Percentiles rank a stretch among this genome's conserved stretches.
Evolutionary conservation across 53 echinoderm and acorn worm species (phyloP).

Genomic region (Pentamera pediparva): DNA sequence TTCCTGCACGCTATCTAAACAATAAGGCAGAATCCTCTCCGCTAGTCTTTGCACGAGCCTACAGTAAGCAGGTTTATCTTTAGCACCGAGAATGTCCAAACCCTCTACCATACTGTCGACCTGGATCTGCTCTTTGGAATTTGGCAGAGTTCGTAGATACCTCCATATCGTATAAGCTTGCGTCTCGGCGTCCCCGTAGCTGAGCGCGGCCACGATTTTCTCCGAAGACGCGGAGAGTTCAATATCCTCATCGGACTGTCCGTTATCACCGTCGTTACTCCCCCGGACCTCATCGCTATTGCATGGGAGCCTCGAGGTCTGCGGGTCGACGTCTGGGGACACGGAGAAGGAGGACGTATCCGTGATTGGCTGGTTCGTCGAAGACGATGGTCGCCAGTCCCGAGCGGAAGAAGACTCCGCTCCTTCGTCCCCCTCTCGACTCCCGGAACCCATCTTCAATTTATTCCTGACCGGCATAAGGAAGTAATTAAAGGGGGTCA

Average conservation of each 20-base stretch:
- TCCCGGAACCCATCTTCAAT: neutral
- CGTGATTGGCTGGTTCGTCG: conserved; percentile 4
- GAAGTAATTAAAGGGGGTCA: conserved; percentile 30
- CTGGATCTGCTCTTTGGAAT: conserved; percentile 65
- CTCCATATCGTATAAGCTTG: conserved; percentile 84
- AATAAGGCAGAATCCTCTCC: conserved; percentile 73
- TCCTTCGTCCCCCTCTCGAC: conserved; percentile 8
- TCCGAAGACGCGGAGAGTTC: conserved; percentile 35
- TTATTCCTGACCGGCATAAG: conserved; percentile 25
- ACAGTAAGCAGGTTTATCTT: conserved; percentile 66
- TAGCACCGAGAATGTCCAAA: conserved; percentile 77
- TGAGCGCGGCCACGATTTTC: conserved; percentile 69
- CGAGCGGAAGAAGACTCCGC: conserved; percentile 20
- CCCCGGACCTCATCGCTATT: too few species aligned
- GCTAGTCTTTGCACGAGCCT: conserved; percentile 80
- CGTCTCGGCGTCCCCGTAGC: conserved; percentile 71
- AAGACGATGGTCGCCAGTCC: conserved; percentile 16
- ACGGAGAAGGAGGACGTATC: conserved; percentile 30
- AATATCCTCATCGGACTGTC: conserved; percentile 22
- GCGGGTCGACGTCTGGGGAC: conserved; percentile 14
- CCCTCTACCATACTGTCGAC: conserved; percentile 70
- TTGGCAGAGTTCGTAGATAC: conserved; percentile 61
- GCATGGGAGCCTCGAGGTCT: conserved; percentile 34
- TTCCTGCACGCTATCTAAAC: conserved; percentile 54
- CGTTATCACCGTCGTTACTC: too few species aligned